Evolutionary conservation across 2,888 invertebrate genomes (phyloP), one percentile per base, ranked within the genome.

Genomic region (Lypha dubia): DNA sequence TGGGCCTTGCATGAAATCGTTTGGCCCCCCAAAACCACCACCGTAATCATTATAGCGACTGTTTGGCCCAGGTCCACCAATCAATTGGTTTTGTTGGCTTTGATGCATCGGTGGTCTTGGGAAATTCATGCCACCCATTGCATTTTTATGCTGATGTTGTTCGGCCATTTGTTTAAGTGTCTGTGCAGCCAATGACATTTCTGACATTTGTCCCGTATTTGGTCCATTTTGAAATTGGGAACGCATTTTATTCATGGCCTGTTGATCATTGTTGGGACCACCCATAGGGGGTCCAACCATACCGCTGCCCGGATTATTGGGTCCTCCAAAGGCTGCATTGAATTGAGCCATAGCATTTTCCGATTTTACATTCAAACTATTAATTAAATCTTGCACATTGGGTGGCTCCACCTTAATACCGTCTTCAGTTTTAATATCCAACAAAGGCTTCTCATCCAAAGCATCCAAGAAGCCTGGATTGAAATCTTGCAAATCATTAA

Each of bases 121-220:
- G 90, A 94, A 94, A 65, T 89, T 92, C 92, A 95, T 93, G 81
- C 91, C 95, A 1, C 96, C 95, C 91, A 95, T 93, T 87, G 95
- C 95, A 86, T 94, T 95, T 91, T 96, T 96, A 92, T 97, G 97
- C 93, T 98, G 98, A 92, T 98, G 98, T 92, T 98, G 98, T 91
- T 98, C 98, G 49, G 98, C 98, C 98, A 98, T 98, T 90, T 98
- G 98, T 91, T 98, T 98, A 71, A 98, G 93, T 0, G 98, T 98
- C 93, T 98, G 98, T 65, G 98, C 98, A 0, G 98, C 98, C 28
- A 98, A 97, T 82, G 97, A 97, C 91, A 96, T 93, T 91, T 97
- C 97, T 88, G 90, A 93, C 95, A 79, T 93, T 90, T 86, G 94
- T 20, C 88, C 88, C 1, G 87, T 86, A 71, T 87, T 88, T 1